Evolutionary conservation across 2,113 vertebrate species (phyloP), one percentile per base, ranked within the genome.

Genomic region (Talpa occidentalis): DNA sequence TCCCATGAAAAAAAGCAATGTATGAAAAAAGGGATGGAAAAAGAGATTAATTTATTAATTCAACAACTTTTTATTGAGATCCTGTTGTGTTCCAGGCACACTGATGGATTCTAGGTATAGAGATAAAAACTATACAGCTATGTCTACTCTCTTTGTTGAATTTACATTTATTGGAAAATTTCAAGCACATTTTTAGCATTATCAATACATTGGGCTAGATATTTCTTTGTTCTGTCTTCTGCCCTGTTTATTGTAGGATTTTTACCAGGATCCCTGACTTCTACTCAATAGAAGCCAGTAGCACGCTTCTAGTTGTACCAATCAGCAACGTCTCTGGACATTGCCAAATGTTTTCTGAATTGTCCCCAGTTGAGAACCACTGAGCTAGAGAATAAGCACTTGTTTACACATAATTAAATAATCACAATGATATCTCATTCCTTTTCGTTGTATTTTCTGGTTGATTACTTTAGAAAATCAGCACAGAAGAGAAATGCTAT

Each of bases 371-470:
- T 85, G 77, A 91, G 93, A 96, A 78, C 28, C 35, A 94, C 69
- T 64, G 67, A 91, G 49, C 56, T 94, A 93, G 73, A 91, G 42
- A 85, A 85, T 88, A 91, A 84, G 49, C 9, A 84, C 95, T 85
- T 93, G 67, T 64, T 91, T 85, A 81, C 42, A 96, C 2, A 17
- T 83, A 94, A 90, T 92, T 79, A 92, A 90, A 94, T 92, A 88
- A 95, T 93, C 73, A 85, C 24, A 81, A n/a, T 88, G 56, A 40
- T 74, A 62, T 91, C 73, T 78, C 72, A 92, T 94, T 92, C 37
- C 37, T 92, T 83, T 89, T 64, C 92, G 84, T 83, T 95, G 26
- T 92, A 88, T 88, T 96, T 96, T 95, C 54, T 96, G 90, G 62
- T 85, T 96, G 73, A n/a, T 95, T 91, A 92, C 77, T 81, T 96